These are phyloP conservation scores for Ormyrus thymus DNA, from an alignment of 2,888 invertebrate genomes.

Conservation along the genomic window DNA sequence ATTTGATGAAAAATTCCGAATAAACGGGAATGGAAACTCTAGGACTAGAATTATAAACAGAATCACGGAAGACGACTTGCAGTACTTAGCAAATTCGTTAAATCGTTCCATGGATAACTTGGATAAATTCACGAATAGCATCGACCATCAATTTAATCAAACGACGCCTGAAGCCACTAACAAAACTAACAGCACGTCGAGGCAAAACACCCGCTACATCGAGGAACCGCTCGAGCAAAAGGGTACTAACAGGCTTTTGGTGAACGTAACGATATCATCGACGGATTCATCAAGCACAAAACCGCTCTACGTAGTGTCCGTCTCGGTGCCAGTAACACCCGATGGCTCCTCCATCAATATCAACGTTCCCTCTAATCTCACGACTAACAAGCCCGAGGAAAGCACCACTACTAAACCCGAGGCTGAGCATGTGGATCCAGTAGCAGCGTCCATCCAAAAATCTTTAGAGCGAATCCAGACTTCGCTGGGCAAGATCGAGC, in stretches of 20 bases:
- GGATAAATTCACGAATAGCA: not conserved
- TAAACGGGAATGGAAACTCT: constrained; percentile 21
- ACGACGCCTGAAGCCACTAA: not conserved
- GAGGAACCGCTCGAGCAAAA: not conserved
- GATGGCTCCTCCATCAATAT: constrained; percentile 65
- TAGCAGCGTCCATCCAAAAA: constrained; percentile 11
- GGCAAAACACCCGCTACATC: not conserved
- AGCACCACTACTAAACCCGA: not conserved
- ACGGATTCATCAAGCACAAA: constrained; percentile 77
- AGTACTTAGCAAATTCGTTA: constrained; percentile 37
- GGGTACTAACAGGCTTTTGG: constrained; percentile 78
- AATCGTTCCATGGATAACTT: constrained; percentile 15
- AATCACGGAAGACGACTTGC: constrained; percentile 34
- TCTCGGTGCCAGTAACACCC: constrained; percentile 84
- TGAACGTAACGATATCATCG: constrained; percentile 89
- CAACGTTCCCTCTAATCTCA: constrained; percentile 69
- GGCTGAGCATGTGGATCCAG: too few relatives aligned
- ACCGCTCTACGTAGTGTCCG: constrained; percentile 86
- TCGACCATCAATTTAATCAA: not conserved
- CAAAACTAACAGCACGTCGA: not conserved
- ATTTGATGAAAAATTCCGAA: constrained; percentile 65
- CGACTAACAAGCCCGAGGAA: not conserved
- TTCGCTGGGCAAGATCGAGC: constrained; percentile 41
- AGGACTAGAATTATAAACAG: constrained; percentile 41
- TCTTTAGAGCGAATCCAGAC: constrained; percentile 27